Conservation (phyloP, 2,113 vertebrate species). For the Myocastor coypus region DNA sequence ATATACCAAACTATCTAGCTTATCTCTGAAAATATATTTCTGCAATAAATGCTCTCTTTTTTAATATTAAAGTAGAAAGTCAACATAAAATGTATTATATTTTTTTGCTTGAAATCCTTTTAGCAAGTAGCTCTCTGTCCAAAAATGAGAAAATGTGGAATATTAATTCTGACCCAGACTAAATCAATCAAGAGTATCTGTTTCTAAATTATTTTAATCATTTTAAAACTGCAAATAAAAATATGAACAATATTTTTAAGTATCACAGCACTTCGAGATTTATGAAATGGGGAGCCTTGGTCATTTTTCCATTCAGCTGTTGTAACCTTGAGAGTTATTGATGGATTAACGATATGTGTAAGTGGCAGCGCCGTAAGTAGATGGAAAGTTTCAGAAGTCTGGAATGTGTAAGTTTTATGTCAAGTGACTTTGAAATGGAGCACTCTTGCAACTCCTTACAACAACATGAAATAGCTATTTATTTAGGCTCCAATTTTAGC, state of each 20-base stretch:
- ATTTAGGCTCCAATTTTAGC: conserved; percentile 67
- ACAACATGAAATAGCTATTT: conserved; percentile 74
- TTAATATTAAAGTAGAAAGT: conserved; percentile 76
- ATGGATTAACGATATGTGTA: conserved; percentile 83
- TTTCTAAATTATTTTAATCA: conserved; percentile 81
- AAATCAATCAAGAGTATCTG: conserved; percentile 78
- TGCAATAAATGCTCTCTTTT: conserved; percentile 73
- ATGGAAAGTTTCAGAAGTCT: conserved; percentile 81
- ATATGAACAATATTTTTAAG: conserved; percentile 73
- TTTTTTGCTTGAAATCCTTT: conserved; percentile 70
- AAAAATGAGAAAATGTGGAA: conserved; percentile 76
- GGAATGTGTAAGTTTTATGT: conserved; percentile 78
- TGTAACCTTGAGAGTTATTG: conserved; percentile 78
- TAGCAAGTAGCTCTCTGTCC: conserved; percentile 77
- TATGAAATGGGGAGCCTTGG: conserved; percentile 75
- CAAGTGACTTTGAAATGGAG: conserved; percentile 74
- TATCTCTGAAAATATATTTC: conserved; percentile 77
- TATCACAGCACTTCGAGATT: conserved; percentile 81
- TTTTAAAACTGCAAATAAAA: conserved; percentile 80
- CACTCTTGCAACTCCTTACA: conserved; percentile 61
- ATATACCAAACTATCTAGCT: conserved; percentile 63
- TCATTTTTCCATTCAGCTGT: conserved; percentile 81
- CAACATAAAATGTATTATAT: conserved; percentile 77
- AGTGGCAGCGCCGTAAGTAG: conserved; percentile 76
- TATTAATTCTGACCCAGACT: conserved; percentile 78